Evolutionary conservation across 1,140 invertebrate species (phyloP), one percentile per base, ranked within the genome.

Genomic region (Drosophila punjabiensis): DNA sequence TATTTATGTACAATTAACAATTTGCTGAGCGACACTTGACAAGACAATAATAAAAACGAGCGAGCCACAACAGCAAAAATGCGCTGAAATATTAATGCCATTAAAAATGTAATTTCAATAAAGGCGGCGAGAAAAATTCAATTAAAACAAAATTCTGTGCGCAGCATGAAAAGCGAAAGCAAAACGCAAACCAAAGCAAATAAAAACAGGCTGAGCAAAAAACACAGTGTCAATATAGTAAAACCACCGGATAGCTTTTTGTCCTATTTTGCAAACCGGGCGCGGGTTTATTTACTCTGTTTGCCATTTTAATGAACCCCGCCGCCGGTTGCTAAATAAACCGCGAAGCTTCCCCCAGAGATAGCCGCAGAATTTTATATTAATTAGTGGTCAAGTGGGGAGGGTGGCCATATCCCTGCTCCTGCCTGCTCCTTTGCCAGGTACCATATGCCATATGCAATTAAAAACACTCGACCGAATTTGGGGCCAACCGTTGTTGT

Each of bases 41-140:
- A 45, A 35, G 56, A 62, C 69, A 43, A 62, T 53, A 74, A 73
- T 53, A 74, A 73, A 74, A 74, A 43, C 10, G 24, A 41, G 11
- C n/a, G 14, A 20, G 8, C 37, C 35, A 43, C 28, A 58, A 55
- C 50, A 35, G 1, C 11, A 14, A 14, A 56, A 75, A 75, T 24
- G 1, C 3, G 14, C 41, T 86, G 37, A 66, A 88, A 77, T 88
- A 77, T 87, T 88, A 48, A 83, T 65, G 63, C 20, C 43, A 90
- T 89, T 82, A 79, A 90, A 90, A 90, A 79, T 89, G 56, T 63
- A 89, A 79, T 81, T 85, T 79, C 65, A 81, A 75, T 84, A 88
- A 88, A 83, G 68, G 28, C 28, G 37, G 4, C 48, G 65, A 78
- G 78, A 48, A 62, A 74, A 88, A 85, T 76, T 85, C 70, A 89